Conservation (phyloP, 2,113 vertebrate species). For the Silurus meridionalis region DNA sequence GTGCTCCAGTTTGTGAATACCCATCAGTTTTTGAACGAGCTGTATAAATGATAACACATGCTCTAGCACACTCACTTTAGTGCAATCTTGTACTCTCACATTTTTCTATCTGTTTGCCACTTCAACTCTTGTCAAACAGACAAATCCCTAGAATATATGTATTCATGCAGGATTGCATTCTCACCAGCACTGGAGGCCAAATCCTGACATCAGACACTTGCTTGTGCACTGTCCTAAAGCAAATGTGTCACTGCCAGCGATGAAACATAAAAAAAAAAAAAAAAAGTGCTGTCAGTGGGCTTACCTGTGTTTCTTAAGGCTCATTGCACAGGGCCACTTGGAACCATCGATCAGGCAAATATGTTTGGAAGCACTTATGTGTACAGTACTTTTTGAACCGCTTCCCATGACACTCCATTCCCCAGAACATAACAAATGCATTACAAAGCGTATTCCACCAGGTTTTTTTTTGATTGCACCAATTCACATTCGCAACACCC, state of each 20-base stretch:
- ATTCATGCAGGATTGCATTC: constrained; percentile 29
- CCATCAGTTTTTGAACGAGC: not conserved
- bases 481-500: constrained; percentile 33
- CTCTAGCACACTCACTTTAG: not conserved
- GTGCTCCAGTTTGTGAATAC: not conserved
- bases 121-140: constrained; percentile 27
- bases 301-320: constrained; percentile 29
- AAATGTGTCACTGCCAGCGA: constrained; percentile 39
- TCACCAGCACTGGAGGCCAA: constrained; percentile 25
- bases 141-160: constrained; percentile 33
- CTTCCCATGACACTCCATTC: constrained; percentile 37
- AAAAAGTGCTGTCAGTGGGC: constrained; percentile 13
- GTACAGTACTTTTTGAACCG: constrained; percentile 35
- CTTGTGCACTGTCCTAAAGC: constrained; percentile 26
- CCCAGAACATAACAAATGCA: constrained; percentile 37
- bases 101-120: not conserved
- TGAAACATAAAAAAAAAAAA: constrained; percentile 1
- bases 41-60: not conserved
- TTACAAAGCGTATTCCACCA: not conserved
- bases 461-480: constrained; percentile 27
- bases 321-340: constrained; percentile 27
- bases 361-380: constrained; percentile 36
- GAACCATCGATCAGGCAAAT: constrained; percentile 46
- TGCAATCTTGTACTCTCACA: constrained; percentile 25
- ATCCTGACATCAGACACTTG: constrained; percentile 32